A percentile compares a stretch with the other conserved stretches of the same genome.
Conservation (phyloP, 2,113 vertebrate species). For the Peromyscus leucopus region DNA sequence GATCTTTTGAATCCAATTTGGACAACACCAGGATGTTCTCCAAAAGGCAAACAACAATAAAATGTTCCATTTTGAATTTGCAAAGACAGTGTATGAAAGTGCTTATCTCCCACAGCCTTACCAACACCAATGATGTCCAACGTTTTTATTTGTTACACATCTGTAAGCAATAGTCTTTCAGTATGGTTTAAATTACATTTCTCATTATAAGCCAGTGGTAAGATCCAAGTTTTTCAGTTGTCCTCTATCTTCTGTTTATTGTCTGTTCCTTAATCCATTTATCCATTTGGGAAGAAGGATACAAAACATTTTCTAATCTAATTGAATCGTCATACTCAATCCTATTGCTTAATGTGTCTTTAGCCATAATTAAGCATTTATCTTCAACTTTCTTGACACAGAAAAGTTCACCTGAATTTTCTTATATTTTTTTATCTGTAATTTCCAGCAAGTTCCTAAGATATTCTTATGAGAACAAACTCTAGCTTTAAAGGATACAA, state of each 20-base stretch:
- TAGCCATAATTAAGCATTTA: not conserved
- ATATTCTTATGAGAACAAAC: not conserved
- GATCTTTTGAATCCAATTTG: not conserved
- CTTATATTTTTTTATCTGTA: not conserved
- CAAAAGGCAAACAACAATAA: not conserved
- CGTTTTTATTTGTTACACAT: not conserved
- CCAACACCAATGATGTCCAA: not conserved
- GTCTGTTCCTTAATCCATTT: not conserved
- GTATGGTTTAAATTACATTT: not conserved
- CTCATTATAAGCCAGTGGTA: not conserved
- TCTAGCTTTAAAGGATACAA: constrained; percentile 12
- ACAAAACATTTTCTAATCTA: not conserved
- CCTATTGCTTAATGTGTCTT: not conserved
- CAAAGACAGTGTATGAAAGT: not conserved
- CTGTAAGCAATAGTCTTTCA: not conserved
- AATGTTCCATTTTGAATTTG: not conserved
- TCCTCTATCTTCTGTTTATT: constrained; percentile 12
- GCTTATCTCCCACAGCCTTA: not conserved
- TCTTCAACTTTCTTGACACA: not conserved
- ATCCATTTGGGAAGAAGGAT: not conserved
- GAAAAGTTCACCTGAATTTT: constrained; percentile 38
- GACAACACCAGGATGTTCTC: not conserved
- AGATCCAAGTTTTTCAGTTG: not conserved
- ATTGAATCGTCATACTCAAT: not conserved
- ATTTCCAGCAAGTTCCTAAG: constrained; percentile 31